Base-by-base conservation (phyloP, 2,113 vertebrate species). In the Desmodus rotundus region DNA sequence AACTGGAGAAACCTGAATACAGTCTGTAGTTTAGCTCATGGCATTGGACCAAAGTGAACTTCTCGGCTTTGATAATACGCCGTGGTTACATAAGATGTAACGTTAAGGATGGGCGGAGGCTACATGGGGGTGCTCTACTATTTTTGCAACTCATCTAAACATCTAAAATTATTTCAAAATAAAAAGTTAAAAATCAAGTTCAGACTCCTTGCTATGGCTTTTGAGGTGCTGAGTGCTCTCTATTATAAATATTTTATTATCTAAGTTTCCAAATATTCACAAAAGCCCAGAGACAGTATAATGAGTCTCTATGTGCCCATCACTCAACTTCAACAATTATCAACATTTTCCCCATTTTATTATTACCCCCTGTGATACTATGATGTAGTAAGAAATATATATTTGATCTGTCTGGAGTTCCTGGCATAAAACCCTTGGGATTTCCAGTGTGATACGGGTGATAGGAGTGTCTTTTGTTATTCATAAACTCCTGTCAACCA, bases 131-230 rank as follows among this genome's bases (percentile, higher is more conserved):
- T 13, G 19, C 24, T 65, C 28, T 24, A n/a, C 28, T 86, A 19
- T 70, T 41, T 95, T 87, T 87, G 26, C 38, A 65, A 65, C 26
- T 68, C 33, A 84, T 56, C 54, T 68, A 89, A 63, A 87, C 41
- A 67, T 81, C 47, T 91, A 87, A 93, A 95, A 81, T 50, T 50
- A 73, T 80, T 86, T 89, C 45, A 73, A 70, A 78, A 65, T 89
- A 67, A n/a, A 88, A 70, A 73, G 54, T 87, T 74, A 56, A 76
- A 63, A 67, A 33, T 47, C 13, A 86, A 90, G 9, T 81, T 89
- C 36, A 67, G 38, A 38, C 11, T 87, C 58, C 24, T 92, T 86
- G 36, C 41, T 13, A 70, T 81, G 19, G 50, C 41, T 76, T 73
- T 36, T 31, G 63, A 93, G 33, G 47, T 68, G 28, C 22, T 20